Conservation (phyloP, 2,113 vertebrate species). For the Alces alces region DNA sequence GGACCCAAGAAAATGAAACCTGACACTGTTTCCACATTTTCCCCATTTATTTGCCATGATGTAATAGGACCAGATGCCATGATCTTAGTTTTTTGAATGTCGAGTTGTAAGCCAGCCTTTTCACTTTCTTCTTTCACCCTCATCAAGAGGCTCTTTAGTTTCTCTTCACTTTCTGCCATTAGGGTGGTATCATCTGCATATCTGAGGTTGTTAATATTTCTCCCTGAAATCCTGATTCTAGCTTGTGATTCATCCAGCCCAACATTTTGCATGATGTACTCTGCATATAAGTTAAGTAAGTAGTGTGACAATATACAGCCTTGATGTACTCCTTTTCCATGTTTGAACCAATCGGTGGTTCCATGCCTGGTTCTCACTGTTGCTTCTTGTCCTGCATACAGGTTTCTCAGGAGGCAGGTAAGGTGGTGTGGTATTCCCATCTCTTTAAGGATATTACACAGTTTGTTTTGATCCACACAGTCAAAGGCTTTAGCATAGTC, state of each 20-base stretch:
- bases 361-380: background rate
- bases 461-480: background rate
- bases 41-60: background rate
- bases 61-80: background rate
- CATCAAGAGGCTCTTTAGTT: background rate
- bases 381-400: background rate
- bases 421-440: background rate
- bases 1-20: background rate
- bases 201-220: background rate
- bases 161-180: background rate
- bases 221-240: background rate
- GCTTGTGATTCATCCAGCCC: background rate
- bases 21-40: background rate
- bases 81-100: background rate
- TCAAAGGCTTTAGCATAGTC: background rate
- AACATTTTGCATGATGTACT: background rate
- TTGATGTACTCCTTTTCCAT: background rate
- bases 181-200: background rate
- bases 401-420: background rate
- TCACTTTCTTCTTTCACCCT: background rate
- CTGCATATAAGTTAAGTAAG: background rate
- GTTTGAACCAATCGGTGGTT: background rate
- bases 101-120: background rate
- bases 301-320: background rate
- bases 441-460: background rate